Evolutionary conservation across 2,113 vertebrate genomes (phyloP).

Genomic region (Genyomyrus donnyi): DNA sequence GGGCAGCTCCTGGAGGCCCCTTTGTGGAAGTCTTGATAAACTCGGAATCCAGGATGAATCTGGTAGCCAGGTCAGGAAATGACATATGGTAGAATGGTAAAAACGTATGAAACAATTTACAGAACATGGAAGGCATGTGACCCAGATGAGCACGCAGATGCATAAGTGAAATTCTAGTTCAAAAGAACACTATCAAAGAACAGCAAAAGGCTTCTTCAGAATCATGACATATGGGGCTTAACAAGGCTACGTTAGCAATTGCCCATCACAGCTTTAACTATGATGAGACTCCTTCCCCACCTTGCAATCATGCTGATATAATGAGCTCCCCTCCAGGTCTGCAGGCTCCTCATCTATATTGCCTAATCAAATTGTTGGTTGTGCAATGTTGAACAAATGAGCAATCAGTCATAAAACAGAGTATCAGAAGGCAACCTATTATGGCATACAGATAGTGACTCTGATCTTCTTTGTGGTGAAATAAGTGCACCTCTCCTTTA

Average conservation of each 20-base stretch:
- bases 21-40: background rate
- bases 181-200: background rate
- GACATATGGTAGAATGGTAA: background rate
- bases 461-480: background rate
- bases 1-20: background rate
- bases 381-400: conserved; percentile 1
- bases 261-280: conserved; percentile 1
- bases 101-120: background rate
- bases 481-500: background rate
- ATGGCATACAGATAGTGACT: background rate
- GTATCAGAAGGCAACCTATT: background rate
- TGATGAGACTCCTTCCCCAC: background rate
- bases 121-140: background rate
- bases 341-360: background rate
- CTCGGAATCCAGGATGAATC: background rate
- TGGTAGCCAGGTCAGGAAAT: background rate
- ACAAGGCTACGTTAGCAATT: background rate
- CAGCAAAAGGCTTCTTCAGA: background rate
- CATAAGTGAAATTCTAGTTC: background rate
- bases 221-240: background rate
- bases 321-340: background rate
- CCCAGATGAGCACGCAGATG: background rate
- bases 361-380: conserved; percentile 8
- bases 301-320: background rate
- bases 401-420: background rate